A percentile compares a stretch with the other conserved stretches of the same genome.
phyloP scores from a whole-genome alignment of 1,140 invertebrate species.

The Palaemon carinicauda region DNA sequence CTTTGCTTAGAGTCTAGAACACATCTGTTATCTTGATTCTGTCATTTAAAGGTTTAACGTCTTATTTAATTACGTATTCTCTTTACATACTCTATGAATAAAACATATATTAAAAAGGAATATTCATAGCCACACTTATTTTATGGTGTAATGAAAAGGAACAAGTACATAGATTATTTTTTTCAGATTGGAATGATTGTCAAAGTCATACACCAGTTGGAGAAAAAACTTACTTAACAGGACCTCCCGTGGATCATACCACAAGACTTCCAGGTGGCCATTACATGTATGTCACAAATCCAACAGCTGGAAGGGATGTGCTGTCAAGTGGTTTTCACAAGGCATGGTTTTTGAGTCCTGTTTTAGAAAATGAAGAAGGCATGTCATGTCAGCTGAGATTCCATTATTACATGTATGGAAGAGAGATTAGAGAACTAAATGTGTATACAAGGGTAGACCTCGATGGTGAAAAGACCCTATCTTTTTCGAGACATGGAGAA shows the following conservation, averaged over 20 bases:
- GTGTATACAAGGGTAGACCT: constrained; percentile 18
- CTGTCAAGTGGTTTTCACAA: background rate
- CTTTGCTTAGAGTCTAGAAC: too few species aligned
- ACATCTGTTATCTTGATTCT: too few species aligned
- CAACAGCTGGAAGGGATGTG: background rate
- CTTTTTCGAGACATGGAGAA: constrained; percentile 31
- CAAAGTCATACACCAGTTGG: background rate
- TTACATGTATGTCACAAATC: constrained; percentile 32
- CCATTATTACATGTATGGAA: constrained; percentile 51
- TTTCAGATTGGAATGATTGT: constrained; percentile 24
- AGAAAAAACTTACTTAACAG: constrained; percentile 25
- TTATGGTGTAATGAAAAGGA: too few species aligned
- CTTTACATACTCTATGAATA: too few species aligned
- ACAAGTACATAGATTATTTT: background rate
- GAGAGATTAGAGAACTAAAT: constrained; percentile 29
- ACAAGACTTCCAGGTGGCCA: constrained; percentile 24
- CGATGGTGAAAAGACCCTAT: constrained; percentile 29
- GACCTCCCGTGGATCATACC: constrained; percentile 42
- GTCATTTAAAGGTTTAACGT: too few species aligned
- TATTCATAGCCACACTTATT: too few species aligned
- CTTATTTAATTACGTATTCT: too few species aligned
- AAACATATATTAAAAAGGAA: too few species aligned
- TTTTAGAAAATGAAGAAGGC: constrained; percentile 4
- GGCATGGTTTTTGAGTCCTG: constrained; percentile 45
- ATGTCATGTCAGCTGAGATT: constrained; percentile 31